Evolutionary conservation across 2,888 invertebrate species (phyloP), one percentile per base, ranked within the genome.

Genomic region (Diarsia dahlii): DNA sequence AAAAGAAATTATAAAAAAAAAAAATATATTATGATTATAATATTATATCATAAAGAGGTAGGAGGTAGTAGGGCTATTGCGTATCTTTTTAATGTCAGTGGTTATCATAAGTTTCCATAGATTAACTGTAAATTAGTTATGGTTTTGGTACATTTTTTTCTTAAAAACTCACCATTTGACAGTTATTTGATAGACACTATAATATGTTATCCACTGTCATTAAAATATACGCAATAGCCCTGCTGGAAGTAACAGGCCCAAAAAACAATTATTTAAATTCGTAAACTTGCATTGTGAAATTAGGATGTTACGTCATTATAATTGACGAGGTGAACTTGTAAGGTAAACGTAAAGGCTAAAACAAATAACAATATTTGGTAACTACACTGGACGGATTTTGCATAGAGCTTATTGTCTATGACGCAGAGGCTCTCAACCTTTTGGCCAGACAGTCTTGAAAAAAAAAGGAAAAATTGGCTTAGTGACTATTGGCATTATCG

Each of bases 41-140:
- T 71, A n/a, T n/a, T n/a, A n/a, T 62, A 23, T 8, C n/a, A 76
- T 6, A 50, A 50, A 28, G 15, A 50, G 18, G 39, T 65, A 76
- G 45, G 13, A 74, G n/a, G n/a, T n/a, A n/a, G n/a, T n/a, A n/a
- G n/a, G n/a, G n/a, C n/a, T n/a, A n/a, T n/a, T n/a, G n/a, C n/a
- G n/a, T n/a, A n/a, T n/a, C n/a, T n/a, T n/a, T n/a, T n/a, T n/a
- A n/a, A n/a, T n/a, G n/a, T n/a, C n/a, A n/a, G n/a, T n/a, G n/a
- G n/a, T n/a, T n/a, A n/a, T n/a, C n/a, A n/a, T n/a, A n/a, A n/a
- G n/a, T n/a, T n/a, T n/a, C n/a, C n/a, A n/a, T n/a, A n/a, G n/a
- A n/a, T n/a, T n/a, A n/a, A n/a, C n/a, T n/a, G n/a, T n/a, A n/a
- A n/a, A n/a, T n/a, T n/a, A n/a, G n/a, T n/a, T n/a, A n/a, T n/a